Evolutionary conservation across 2,797 vertebrate genomes (phyloP), one percentile per base, ranked within the genome.

Genomic region (Molossus molossus): DNA sequence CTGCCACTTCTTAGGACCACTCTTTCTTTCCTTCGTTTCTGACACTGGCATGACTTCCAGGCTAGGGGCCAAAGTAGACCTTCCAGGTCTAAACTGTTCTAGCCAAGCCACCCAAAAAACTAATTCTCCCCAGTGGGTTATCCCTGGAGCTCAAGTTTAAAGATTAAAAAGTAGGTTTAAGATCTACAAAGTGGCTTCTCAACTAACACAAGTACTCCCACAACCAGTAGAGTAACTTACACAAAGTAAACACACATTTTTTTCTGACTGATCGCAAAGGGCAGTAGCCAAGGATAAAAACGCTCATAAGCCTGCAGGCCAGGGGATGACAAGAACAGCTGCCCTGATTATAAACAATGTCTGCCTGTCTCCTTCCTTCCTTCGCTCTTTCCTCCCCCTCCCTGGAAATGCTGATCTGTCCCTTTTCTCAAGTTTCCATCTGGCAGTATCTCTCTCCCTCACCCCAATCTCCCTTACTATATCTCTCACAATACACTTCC

Each of bases 331-430:
- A 75, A 77, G 62, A 95, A 37, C 40, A 87, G 92, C 85, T 83
- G 85, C 50, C 81, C 76, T 92, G 58, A 90, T 79, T 86, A 92
- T 21, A 90, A 96, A 94, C 84, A 91, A 79, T 64, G 76, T 83
- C 88, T 81, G 88, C 60, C 88, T 93, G 77, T 80, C 79, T 82
- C 83, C 29, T 2, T 48, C 48, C 84, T 80, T 33, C 25, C 18
- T 92, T 57, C 67, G 53, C 45, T 64, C 64, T 50, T 27, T 17
- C 64, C 89, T 70, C 55, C 62, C 62, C 58, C 33, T 75, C 33
- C 58, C 81, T 69, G 67, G 76, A 94, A 90, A 87, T 29, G 29
- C 67, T 75, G 58, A 81, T 37, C 50, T 87, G 10, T 55, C 64
- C n/a, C 40, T 90, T 85, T 85, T 67, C 94, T 81, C 60, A 27